Conservation (phyloP, 1,140 invertebrate genomes). For the Lordiphosa stackelbergi region DNA sequence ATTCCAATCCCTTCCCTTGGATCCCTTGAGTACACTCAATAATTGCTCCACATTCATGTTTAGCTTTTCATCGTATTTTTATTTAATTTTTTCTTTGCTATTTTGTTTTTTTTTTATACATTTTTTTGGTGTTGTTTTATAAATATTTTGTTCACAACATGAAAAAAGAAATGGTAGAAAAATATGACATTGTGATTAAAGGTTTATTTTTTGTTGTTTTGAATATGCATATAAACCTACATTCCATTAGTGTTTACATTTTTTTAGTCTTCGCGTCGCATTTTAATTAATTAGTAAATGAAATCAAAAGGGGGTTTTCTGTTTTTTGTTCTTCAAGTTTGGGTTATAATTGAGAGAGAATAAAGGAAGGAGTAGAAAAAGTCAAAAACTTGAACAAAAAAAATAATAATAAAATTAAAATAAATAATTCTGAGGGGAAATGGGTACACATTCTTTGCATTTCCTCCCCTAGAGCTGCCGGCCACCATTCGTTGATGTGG, state of each 20-base stretch:
- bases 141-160: slow-evolving; percentile 61
- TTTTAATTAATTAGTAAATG: slow-evolving; percentile 17
- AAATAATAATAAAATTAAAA: slow-evolving; percentile 25
- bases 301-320: slow-evolving; percentile 18
- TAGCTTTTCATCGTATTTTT: slow-evolving; percentile 29
- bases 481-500: slow-evolving; percentile 36
- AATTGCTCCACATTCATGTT: neutral
- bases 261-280: slow-evolving; percentile 60
- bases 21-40: too few species aligned
- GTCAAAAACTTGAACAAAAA: slow-evolving; percentile 17
- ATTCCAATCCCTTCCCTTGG: too few species aligned
- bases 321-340: slow-evolving; percentile 1
- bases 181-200: slow-evolving; percentile 63
- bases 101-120: slow-evolving; percentile 17
- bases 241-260: slow-evolving; percentile 40
- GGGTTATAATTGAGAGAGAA: slow-evolving; percentile 46
- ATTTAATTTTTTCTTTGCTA: slow-evolving; percentile 21
- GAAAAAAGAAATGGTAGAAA: slow-evolving; percentile 72
- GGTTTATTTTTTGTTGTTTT: slow-evolving; percentile 20
- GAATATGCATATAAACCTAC: slow-evolving; percentile 47
- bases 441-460: slow-evolving; percentile 12
- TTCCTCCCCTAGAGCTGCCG: neutral
- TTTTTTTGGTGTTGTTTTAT: slow-evolving; percentile 17
- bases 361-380: slow-evolving; percentile 5
- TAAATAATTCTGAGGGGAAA: slow-evolving; percentile 32